Percentiles rank a stretch among this genome's conserved stretches.
Conservation (phyloP, 2,113 vertebrate species). For the Corapipo altera region DNA sequence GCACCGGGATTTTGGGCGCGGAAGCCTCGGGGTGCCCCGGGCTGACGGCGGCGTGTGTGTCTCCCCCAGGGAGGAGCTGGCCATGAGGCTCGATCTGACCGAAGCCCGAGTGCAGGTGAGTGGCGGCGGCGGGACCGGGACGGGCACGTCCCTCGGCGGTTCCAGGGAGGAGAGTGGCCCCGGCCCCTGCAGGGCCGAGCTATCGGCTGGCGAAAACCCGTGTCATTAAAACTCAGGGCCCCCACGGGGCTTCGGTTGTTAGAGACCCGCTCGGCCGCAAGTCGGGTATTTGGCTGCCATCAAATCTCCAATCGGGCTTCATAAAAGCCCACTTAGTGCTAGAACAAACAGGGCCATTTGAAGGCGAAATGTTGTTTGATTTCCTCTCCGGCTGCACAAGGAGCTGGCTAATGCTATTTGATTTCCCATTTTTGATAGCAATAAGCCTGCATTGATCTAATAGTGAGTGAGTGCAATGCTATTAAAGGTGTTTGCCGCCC, state of each 20-base stretch:
- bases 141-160: neutral
- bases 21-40: neutral
- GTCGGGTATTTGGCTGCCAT: constrained; percentile 89
- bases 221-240: constrained; percentile 57
- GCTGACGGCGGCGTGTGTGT: constrained; percentile 61
- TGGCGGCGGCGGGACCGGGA: neutral
- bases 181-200: neutral
- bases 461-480: constrained; percentile 94
- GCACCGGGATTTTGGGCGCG: neutral
- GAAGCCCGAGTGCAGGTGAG: constrained; percentile 98
- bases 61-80: constrained; percentile 92
- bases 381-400: constrained; percentile 83
- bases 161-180: neutral
- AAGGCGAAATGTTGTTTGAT: constrained; percentile 90
- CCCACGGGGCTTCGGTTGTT: constrained; percentile 66
- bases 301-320: constrained; percentile 88
- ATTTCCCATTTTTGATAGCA: constrained; percentile 99
- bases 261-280: constrained; percentile 73
- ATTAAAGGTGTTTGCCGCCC: constrained; percentile 93
- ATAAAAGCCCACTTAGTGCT: constrained; percentile 96
- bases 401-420: constrained; percentile 94
- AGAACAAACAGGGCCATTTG: constrained; percentile 92
- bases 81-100: constrained; percentile 96
- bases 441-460: constrained; percentile 97
- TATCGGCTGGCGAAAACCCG: neutral